Percentiles rank a stretch among this genome's conserved stretches.
Evolutionary conservation across 2,113 vertebrate species (phyloP).

Genomic region (Zapus hudsonius): DNA sequence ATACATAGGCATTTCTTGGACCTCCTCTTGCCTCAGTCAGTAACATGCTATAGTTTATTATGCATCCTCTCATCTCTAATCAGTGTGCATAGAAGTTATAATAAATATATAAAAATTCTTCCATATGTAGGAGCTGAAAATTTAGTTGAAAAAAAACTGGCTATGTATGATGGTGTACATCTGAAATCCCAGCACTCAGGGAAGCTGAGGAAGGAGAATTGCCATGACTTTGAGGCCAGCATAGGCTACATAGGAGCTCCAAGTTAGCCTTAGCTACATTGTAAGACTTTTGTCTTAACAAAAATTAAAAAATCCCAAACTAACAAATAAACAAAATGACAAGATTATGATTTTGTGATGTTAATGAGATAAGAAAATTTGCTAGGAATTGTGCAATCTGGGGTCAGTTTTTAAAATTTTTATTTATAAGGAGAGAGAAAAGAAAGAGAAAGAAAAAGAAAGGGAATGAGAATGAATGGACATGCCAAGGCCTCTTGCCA

Average conservation of each 20-base stretch:
- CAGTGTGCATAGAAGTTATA: neutral
- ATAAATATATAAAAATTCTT: conserved; percentile 14
- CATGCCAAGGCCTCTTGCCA: too few relatives aligned
- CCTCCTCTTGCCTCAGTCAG: neutral
- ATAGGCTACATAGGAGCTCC: too few relatives aligned
- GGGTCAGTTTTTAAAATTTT: neutral
- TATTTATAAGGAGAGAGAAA: too few relatives aligned
- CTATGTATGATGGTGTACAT: neutral
- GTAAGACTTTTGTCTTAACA: too few relatives aligned
- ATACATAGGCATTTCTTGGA: conserved; percentile 6
- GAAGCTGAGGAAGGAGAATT: neutral
- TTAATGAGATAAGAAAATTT: conserved; percentile 30
- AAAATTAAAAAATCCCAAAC: neutral
- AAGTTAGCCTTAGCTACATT: neutral
- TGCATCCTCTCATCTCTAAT: neutral
- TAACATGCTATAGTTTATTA: conserved; percentile 34
- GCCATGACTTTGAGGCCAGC: neutral
- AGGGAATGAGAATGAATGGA: too few relatives aligned
- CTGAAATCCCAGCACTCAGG: neutral
- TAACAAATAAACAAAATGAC: neutral
- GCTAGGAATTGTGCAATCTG: neutral
- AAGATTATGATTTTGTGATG: neutral
- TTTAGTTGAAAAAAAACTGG: neutral
- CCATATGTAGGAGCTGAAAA: neutral
- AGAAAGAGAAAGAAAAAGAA: too few relatives aligned